These are phyloP conservation scores for Coelopa frigida DNA, from an alignment of 1,140 invertebrate species.

Conservation along the genomic window DNA sequence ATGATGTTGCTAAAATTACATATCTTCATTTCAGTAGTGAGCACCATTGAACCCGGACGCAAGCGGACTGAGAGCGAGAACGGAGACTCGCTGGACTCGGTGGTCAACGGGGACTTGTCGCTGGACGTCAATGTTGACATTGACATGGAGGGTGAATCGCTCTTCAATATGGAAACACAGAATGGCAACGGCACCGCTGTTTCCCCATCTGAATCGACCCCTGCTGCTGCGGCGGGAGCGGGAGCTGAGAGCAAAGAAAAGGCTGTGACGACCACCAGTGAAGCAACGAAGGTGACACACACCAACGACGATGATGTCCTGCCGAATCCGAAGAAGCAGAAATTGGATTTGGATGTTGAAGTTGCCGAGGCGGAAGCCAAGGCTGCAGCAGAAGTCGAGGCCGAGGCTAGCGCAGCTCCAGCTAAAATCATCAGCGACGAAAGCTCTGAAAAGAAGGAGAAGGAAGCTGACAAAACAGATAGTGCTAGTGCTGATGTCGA, in stretches of 20 bases:
- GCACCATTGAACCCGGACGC: conserved; percentile 80
- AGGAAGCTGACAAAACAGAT: conserved; percentile 6
- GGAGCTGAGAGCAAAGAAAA: conserved; percentile 2
- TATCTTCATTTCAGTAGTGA: conserved; percentile 60
- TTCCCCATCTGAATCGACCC: neutral
- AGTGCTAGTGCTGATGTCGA: neutral
- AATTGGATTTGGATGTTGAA: conserved; percentile 24
- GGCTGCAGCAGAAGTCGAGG: conserved; percentile 6
- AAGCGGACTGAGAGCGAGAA: conserved; percentile 57
- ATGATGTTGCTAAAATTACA: neutral
- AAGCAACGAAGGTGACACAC: conserved; percentile 6
- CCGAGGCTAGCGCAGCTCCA: conserved; percentile 1
- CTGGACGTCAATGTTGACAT: conserved; percentile 60
- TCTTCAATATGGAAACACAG: conserved; percentile 49
- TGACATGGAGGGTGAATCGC: conserved; percentile 58
- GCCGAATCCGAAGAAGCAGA: conserved; percentile 39
- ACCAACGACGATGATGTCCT: conserved; percentile 18
- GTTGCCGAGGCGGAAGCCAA: conserved; percentile 12
- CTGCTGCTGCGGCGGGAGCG: conserved; percentile 16
- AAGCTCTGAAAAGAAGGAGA: conserved; percentile 7
- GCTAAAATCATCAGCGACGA: conserved; percentile 12
- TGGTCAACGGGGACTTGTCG: conserved; percentile 53
- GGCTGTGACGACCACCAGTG: neutral
- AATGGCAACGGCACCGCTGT: conserved; percentile 16
- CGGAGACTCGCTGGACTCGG: conserved; percentile 55